Conservation (phyloP, 1,140 invertebrate genomes). For the Streblospio benedicti region DNA sequence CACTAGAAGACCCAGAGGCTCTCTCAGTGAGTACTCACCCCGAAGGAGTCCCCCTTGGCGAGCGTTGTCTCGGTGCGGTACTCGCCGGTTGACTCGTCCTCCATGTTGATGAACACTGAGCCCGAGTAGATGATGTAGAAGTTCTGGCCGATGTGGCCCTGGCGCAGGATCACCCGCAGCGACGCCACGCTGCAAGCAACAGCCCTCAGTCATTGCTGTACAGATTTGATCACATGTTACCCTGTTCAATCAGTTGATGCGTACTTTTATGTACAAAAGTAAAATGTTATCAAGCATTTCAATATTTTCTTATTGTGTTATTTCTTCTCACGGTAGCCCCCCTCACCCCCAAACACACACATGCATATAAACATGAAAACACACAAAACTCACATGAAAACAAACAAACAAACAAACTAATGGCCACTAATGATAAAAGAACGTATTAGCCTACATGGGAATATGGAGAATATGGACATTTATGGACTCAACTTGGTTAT, state of each 20-base stretch:
- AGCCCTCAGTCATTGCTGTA: neutral
- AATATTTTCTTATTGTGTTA: neutral
- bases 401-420: too few relatives aligned
- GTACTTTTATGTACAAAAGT: neutral
- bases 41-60: constrained; percentile 33
- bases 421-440: too few relatives aligned
- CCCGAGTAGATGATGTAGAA: constrained; percentile 20
- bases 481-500: too few relatives aligned
- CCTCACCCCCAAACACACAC: too few relatives aligned
- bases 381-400: too few relatives aligned
- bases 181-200: neutral
- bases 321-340: neutral
- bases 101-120: constrained; percentile 14
- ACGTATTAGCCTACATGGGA: too few relatives aligned
- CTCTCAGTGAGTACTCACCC: constrained; percentile 22
- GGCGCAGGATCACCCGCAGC: constrained; percentile 12
- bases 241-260: neutral
- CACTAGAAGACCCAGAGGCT: neutral
- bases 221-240: neutral
- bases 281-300: neutral
- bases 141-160: constrained; percentile 17
- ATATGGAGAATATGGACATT: too few relatives aligned
- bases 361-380: too few relatives aligned
- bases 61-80: constrained; percentile 31
- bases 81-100: constrained; percentile 8